Evolutionary conservation across 2,888 invertebrate genomes (phyloP), one percentile per base, ranked within the genome.

Genomic region (Geotrupes spiniger): DNA sequence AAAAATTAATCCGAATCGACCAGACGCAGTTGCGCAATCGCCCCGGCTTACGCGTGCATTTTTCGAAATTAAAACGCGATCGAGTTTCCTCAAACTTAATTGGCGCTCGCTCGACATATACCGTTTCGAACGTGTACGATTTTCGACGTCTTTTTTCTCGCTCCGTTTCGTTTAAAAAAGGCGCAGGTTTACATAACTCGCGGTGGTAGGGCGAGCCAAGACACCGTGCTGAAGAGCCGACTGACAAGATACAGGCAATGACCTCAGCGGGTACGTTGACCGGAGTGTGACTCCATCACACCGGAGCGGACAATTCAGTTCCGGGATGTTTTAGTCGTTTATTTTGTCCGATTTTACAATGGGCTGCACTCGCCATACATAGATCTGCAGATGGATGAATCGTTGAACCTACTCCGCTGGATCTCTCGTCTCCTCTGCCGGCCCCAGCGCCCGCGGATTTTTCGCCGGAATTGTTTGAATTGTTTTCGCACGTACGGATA

Each of bases 211-310:
- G 59, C 59, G 58, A 59, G 58, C 45, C 47, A 52, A 53, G 49
- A 57, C 62, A 60, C 57, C 53, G 55, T 29, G 51, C 54, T 50
- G 57, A 56, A 61, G 60, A 58, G 51, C 51, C 52, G 53, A 55
- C 62, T 62, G 65, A 67, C 67, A 66, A 69, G 65, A 65, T 64
- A 65, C 53, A 46, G 42, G 65, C 69, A 68, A 67, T 66, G 69
- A 70, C 69, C 69, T 67, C 57, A 56, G 51, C 54, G 54, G 57
- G 68, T 64, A 60, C 67, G 57, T 68, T 68, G 67, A 68, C 68
- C 62, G 61, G 57, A 58, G 60, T 58, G 21, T 21, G 21, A 21
- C 64, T 63, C 61, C 60, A 63, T 64, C 64, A 63, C 68, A 65
- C 65, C 65, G 62, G 63, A 64, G 65, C 64, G 64, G 62, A 64